Base-by-base conservation (phyloP, 2,888 invertebrate species). In the Tenodera sinensis region DNA sequence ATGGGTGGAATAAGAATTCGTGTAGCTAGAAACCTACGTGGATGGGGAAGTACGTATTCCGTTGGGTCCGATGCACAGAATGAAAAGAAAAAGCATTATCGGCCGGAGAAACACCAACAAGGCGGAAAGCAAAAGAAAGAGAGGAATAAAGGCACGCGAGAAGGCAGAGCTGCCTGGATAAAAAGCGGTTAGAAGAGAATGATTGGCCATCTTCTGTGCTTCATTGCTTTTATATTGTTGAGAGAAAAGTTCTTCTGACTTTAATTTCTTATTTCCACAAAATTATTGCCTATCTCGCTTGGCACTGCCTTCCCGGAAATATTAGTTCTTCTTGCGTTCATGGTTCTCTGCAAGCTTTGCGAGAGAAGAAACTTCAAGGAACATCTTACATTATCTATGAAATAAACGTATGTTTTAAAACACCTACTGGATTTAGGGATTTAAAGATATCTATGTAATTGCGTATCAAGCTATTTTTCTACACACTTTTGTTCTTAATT, bases 1-100 rank as follows among this genome's bases (percentile, higher is more conserved):
- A 87, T 84, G 89, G 88, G 89, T 85, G 83, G 90, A 89, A 90
- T 90, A 90, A 89, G 90, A 89, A 89, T 89, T 71, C 87, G 71
- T 83, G 85, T 47, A 34, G 34, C 34, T 34, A 28, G 25, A 30
- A 86, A 71, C 28, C 47, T 28, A 71, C 28, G 71, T 47, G 85
- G 28, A 28, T 84, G 54, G 54, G 42, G 82, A 86, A 81, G 83
- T 47, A 83, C 85, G 86, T 83, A 87, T 87, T 84, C 89, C 89
- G 30, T 81, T 28, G 89, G 89, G 83, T 28, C 71, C 86, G 28
- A 86, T 86, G 81, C 15, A 20, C 20, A 81, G 87, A 87, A 89
- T 85, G 83, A 86, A 84, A 87, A 42, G 88, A 88, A 88, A 47
- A 88, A 88, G 88, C 83, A 83, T 42, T 88, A 88, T 81, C 88